Evolutionary conservation across 2,113 vertebrate species (phyloP), one percentile per base, ranked within the genome.

Genomic region (Daphoenositta chrysoptera): DNA sequence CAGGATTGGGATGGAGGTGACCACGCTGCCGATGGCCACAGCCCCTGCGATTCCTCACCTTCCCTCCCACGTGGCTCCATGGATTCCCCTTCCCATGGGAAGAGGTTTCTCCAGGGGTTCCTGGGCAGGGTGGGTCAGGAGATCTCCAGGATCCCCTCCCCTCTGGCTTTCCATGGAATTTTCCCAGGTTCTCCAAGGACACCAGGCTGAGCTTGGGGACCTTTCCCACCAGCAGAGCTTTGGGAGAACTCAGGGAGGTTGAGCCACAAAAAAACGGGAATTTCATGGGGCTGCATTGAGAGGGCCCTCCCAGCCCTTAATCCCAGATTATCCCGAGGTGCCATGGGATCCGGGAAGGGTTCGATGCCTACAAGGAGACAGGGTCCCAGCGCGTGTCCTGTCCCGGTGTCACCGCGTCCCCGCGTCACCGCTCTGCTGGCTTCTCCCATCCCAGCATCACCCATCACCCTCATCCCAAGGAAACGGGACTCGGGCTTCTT

Each of bases 311-410:
- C 48, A 21, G 48, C 16, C 65, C 24, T 31, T 1, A 31, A 42
- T 51, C 39, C 9, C 4, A 2, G 58, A 11, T 2, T 22, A 30
- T 42, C 6, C 57, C 2, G 0, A 15, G 12, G 48, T 13, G 30
- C 35, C 7, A 2, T 1, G 1, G 78, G 86, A 19, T 33, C 58
- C 2, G 33, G 86, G 77, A 23, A 57, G 50, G 50, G 31, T 51
- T 86, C 33, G 86, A 7, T 3, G 96, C 95, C 97, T 95, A 95
- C 96, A 93, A 96, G 96, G 97, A 95, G 64, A 68, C 91, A 51
- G 96, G 96, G 83, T 69, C 75, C 69, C 78, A 24, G 92, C 92
- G 48, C 95, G 87, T 56, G 56, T 88, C 81, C 66, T 2, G 11
- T 22, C 68, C 66, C 33, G 14, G 4, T 68, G 65, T 73, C 89